Base-by-base conservation (phyloP, 1,140 invertebrate genomes). In the Lepidostoma basale region DNA sequence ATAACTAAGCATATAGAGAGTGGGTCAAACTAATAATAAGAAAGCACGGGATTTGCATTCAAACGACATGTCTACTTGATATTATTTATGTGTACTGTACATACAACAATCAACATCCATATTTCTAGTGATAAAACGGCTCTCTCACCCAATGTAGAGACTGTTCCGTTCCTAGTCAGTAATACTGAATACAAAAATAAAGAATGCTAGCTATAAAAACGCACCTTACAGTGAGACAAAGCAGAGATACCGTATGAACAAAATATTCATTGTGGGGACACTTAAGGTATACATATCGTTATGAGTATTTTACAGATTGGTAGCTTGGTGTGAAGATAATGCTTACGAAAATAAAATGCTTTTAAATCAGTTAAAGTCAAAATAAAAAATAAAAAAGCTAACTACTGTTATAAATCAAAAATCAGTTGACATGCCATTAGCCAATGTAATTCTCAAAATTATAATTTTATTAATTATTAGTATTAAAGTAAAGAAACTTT, bases 141-240 rank as follows among this genome's bases (percentile, higher is more conserved):
- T 84, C 84, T 86, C 87, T 89, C 87, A 89, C 87, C 88, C 83
- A 88, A 80, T 83, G 87, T 87, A 83, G 87, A 86, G 80, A 88
- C 84, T 82, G 86, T 86, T 87, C 87, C 88, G 81, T 88, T 87
- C 87, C 88, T 89, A 87, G 88, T 84, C 84, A 88, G 87, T 85
- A 88, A 86, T 84, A 88, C 87, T 88, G 86, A 81, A 84, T 83
- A 81, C 52, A 64, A 52, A 79, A 81, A 75, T 76, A 75, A 75
- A 77, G 23, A 62, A 49, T 44, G 49, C 63, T 56, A 66, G 63
- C 63, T 66, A 58, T 66, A 56, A 52, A 52, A 36, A 49, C 22
- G 42, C 25, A 14, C 56, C 20, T 60, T 14, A 40, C 36, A 60
- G 33, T 60, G 56, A 60, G n/a, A 60, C n/a, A 42, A 40, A 60